Percentiles rank a stretch among this genome's conserved stretches.
These are phyloP conservation scores for Aphrocallistes beatrix DNA, from an alignment of 37 sponge, comb jelly and placozoan species.

Conservation along the genomic window DNA sequence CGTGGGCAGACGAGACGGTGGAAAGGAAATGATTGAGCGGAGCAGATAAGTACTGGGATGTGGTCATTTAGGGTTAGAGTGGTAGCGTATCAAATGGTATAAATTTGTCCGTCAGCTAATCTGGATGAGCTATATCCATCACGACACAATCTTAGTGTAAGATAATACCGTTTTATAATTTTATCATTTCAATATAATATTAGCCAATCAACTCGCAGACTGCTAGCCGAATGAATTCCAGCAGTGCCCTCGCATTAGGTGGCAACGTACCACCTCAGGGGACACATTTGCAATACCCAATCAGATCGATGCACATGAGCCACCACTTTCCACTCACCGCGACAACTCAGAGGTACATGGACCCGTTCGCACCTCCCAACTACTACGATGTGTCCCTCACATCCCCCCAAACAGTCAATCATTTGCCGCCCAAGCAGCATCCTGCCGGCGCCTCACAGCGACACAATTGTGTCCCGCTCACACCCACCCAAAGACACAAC, in stretches of 20 bases:
- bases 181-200: no score
- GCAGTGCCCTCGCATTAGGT: not conserved
- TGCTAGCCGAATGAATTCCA: not conserved
- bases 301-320: not conserved
- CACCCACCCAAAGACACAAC: not conserved
- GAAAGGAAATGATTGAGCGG: no score
- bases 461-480: no score
- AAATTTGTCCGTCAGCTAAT: no score
- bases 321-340: not conserved
- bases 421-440: not conserved
- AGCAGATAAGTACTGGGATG: no score
- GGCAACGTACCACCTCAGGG: not conserved
- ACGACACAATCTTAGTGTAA: no score
- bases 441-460: not conserved
- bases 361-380: not conserved
- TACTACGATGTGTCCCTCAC: not conserved
- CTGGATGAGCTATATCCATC: no score
- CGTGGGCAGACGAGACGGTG: no score
- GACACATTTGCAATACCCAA: not conserved
- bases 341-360: not conserved
- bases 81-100: no score
- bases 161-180: no score
- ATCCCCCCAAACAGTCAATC: not conserved
- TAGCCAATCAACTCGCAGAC: no score
- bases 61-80: no score